phyloP scores from a whole-genome alignment of 2,797 vertebrate genomes.

The Alectoris magna region DNA sequence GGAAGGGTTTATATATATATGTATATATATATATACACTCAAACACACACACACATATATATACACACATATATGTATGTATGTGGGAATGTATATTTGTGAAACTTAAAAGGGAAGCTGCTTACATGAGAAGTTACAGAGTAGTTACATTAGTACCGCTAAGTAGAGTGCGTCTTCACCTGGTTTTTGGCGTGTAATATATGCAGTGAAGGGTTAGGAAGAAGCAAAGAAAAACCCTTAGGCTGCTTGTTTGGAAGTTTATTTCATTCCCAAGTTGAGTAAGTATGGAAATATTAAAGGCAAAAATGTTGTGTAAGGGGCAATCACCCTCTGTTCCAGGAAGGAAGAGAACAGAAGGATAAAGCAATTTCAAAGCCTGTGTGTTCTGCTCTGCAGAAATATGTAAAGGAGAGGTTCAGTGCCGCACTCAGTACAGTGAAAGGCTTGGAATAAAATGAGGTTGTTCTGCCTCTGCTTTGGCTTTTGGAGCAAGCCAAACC shows the following conservation, averaged over 20 bases:
- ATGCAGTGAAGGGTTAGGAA: not conserved
- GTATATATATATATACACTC: not conserved
- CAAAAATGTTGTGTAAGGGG: not conserved
- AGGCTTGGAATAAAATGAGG: not conserved
- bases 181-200: not conserved
- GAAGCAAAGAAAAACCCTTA: not conserved
- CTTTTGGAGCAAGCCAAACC: not conserved
- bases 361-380: not conserved
- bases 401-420: not conserved
- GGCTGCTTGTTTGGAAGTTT: not conserved
- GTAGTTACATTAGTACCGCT: not conserved
- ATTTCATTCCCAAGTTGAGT: not conserved
- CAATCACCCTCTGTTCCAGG: not conserved
- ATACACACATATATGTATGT: not conserved
- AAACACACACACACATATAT: too few relatives aligned
- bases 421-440: not conserved
- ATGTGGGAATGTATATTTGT: not conserved
- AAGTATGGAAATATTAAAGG: not conserved
- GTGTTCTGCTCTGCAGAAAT: not conserved
- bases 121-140: not conserved
- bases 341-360: not conserved
- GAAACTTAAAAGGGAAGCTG: not conserved
- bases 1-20: not conserved
- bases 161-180: accelerated
- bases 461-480: not conserved